Percentiles rank a stretch among this genome's conserved stretches.
phyloP scores from a whole-genome alignment of 1,140 invertebrate species.

The Camponotus pennsylvanicus region DNA sequence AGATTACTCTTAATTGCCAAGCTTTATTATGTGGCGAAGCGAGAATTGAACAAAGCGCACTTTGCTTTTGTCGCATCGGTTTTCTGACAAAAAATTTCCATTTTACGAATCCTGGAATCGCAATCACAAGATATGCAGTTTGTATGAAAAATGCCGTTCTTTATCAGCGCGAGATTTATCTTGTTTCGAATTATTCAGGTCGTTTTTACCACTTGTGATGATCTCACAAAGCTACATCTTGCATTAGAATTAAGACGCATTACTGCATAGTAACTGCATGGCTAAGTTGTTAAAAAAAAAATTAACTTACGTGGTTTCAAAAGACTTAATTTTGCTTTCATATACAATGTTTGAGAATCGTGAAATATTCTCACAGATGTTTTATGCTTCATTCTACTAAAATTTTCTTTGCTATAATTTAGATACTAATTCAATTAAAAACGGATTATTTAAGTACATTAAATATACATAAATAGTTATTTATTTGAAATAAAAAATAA shows the following conservation, averaged over 20 bases:
- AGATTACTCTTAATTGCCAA: slow-evolving; percentile 37
- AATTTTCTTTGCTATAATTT: no score
- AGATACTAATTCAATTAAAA: no score
- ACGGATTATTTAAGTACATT: no score
- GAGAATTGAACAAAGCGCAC: slow-evolving; percentile 14
- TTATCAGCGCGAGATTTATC: not conserved
- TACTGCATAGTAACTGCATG: not conserved
- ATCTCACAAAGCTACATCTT: not conserved
- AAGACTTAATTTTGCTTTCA: not conserved
- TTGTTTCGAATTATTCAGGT: not conserved
- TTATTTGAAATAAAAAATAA: no score
- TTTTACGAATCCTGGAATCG: not conserved
- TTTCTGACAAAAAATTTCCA: slow-evolving; percentile 5
- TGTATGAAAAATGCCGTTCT: slow-evolving; percentile 9
- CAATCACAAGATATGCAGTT: not conserved
- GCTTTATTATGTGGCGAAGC: slow-evolving; percentile 11
- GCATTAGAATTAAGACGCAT: slow-evolving; percentile 15
- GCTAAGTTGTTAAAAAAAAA: not conserved
- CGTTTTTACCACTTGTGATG: slow-evolving; percentile 1
- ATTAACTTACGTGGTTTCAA: not conserved
- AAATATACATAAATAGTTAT: no score
- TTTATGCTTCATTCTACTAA: no score
- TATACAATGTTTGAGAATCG: not conserved
- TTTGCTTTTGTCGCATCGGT: not conserved
- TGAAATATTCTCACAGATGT: no score